Base-by-base conservation (phyloP, 1,140 invertebrate genomes). In the Eurytemora carolleeae region DNA sequence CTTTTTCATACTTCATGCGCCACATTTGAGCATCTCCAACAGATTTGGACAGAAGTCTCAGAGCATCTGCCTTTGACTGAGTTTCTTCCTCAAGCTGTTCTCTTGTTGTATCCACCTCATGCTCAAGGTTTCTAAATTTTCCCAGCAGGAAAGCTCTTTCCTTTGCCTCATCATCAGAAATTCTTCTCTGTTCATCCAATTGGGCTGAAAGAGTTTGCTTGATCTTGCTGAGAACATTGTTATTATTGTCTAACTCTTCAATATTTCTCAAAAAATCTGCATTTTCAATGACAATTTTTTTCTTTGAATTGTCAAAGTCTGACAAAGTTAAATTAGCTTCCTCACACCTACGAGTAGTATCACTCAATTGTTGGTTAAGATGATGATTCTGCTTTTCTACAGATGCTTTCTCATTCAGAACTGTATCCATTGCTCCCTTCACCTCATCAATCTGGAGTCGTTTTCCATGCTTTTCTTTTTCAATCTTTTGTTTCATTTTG, bases 51-150 rank as follows among this genome's bases (percentile, higher is more conserved):
- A 79, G 66, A 26, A 70, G 70, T 26, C 73, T 67, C 65, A 73
- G 73, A 2, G 75, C 57, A 59, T 76, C 93, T 66, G 84, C 67
- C 61, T 71, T 72, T 19, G 60, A 65, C 63, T 74, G 71, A 54
- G 84, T 84, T 75, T 96, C 91, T 74, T 98, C 95, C 72, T 98
- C 94, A 65, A 96, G 87, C 75, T 94, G 88, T 57, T 98, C 95
- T 67, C 92, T 85, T 63, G 44, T 70, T 64, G 65, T 71, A 56
- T 80, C 79, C 15, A 79, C 65, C 64, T 82, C 79, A 64, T 77
- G 71, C 63, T 75, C 74, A 53, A 79, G 67, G 69, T 78, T 81
- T 53, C 71, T 69, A 66, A 65, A 72, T 61, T 70, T 72, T 59
- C 71, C 69, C 64, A 72, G 65, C 24, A 72, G 61, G 25, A 69